Evolutionary conservation across 1,140 invertebrate species (phyloP).

Genomic region (Aethina tumida): DNA sequence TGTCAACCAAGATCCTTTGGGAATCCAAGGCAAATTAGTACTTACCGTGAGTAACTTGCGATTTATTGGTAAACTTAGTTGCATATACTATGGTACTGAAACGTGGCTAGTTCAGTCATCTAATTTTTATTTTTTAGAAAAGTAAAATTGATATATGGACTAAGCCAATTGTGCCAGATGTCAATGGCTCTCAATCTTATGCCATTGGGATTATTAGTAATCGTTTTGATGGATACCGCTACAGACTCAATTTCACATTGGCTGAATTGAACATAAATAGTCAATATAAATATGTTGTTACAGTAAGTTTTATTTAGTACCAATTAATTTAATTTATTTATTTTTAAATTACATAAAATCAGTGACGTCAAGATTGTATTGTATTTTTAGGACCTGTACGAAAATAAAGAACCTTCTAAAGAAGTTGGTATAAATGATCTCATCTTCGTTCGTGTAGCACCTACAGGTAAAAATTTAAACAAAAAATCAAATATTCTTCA

Average conservation of each 20-base stretch:
- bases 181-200: slow-evolving; percentile 35
- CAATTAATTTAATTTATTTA: slow-evolving; percentile 5
- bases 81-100: too few species aligned
- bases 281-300: slow-evolving; percentile 36
- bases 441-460: slow-evolving; percentile 10
- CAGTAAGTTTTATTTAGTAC: slow-evolving; percentile 30
- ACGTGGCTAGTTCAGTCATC: too few species aligned
- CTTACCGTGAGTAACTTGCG: slow-evolving; percentile 22
- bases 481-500: too few species aligned
- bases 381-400: slow-evolving; percentile 32
- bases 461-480: slow-evolving; percentile 13
- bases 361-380: slow-evolving; percentile 7
- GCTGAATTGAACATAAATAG: slow-evolving; percentile 40
- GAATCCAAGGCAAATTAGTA: slow-evolving; percentile 51
- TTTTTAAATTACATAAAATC: not conserved
- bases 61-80: not conserved
- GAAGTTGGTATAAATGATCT: slow-evolving; percentile 5
- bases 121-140: too few species aligned
- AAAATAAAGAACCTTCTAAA: slow-evolving; percentile 6
- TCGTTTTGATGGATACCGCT: slow-evolving; percentile 49
- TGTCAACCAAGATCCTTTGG: slow-evolving; percentile 78
- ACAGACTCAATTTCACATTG: slow-evolving; percentile 41
- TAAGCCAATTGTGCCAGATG: slow-evolving; percentile 36
- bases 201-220: slow-evolving; percentile 47
- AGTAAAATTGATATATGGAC: slow-evolving; percentile 42